A percentile compares a stretch with the other conserved stretches of the same genome.
Evolutionary conservation across 2,888 invertebrate species (phyloP).

Genomic region (Hyposoter dolosus): DNA sequence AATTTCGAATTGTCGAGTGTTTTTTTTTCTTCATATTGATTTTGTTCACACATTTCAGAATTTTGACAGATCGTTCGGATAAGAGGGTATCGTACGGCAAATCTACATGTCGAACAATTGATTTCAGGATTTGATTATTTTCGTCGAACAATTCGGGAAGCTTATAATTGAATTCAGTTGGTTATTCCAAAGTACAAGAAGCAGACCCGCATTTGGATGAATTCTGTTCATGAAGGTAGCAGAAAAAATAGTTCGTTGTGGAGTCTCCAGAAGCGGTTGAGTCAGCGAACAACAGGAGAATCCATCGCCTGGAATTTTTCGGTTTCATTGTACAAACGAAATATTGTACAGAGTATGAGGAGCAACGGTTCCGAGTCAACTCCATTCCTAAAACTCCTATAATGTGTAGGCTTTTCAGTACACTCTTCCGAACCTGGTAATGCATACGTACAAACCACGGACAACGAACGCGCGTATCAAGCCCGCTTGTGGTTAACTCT

Average conservation of each 20-base stretch:
- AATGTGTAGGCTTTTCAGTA: conserved; percentile 61
- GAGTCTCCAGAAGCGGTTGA: not conserved
- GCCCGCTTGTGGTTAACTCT: conserved; percentile 67
- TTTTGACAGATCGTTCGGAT: not conserved
- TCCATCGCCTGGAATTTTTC: conserved; percentile 22
- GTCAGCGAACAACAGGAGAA: not conserved
- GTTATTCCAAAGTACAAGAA: not conserved
- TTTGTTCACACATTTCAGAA: not conserved
- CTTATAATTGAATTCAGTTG: not conserved
- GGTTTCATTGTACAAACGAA: not conserved
- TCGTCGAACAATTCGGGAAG: too few species aligned
- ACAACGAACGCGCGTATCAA: conserved; percentile 65
- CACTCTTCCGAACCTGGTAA: conserved; percentile 63
- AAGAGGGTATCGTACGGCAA: too few species aligned
- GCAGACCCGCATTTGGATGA: too few species aligned
- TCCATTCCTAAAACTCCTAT: conserved; percentile 51
- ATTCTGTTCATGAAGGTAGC: not conserved
- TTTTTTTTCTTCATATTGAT: not conserved
- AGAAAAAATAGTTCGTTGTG: not conserved
- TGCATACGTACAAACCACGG: conserved; percentile 68
- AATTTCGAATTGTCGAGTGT: not conserved
- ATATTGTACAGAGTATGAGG: not conserved
- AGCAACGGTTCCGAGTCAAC: not conserved
- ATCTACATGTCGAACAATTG: too few species aligned
- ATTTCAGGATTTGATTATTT: not conserved